Evolutionary conservation across 2,888 invertebrate genomes (phyloP), one percentile per base, ranked within the genome.

Genomic region (Scaptomyza flava): DNA sequence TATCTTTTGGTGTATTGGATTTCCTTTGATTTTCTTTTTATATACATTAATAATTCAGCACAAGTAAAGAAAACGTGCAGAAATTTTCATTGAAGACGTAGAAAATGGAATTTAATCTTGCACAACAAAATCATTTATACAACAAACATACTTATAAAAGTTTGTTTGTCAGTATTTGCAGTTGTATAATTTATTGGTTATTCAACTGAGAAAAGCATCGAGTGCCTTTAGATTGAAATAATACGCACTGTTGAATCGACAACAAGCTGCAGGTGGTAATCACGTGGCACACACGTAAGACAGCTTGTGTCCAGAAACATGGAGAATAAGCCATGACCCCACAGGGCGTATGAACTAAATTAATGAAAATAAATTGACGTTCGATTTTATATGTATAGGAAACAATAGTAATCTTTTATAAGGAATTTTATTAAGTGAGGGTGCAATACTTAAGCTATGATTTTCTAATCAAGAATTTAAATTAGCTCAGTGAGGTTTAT

Each of bases 21-120:
- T 67, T 63, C 31, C n/a, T 50, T 12, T 33, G 17, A 5, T 9
- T n/a, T 11, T n/a, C 17, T 5, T 34, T 48, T 42, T 50, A 42
- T 36, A 5, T n/a, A 17, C 76, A 79, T 72, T 52, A 67, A 73
- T 72, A 72, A 54, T 70, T 57, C 43, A 76, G 14, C 34, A 53
- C 38, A 60, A 23, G 66, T 47, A 33, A 8, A 41, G 33, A 6
- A 46, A 43, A 12, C 51, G 14, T 67, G 41, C 23, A 33, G 58
- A 58, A 73, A 73, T 73, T 47, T 43, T 41, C 9, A 30, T 8
- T 52, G 34, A 5, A 36, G 7, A 33, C 38, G 17, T 12, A 60
- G 46, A 36, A 58, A 54, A 63, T 17, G 17, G 17, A 17, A 17
- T 17, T 17, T 17, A 17, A 17, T 17, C 17, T 17, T 17, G 17